Evolutionary conservation across 1,140 invertebrate species (phyloP), one percentile per base, ranked within the genome.

Genomic region (Lordiphosa stackelbergi): DNA sequence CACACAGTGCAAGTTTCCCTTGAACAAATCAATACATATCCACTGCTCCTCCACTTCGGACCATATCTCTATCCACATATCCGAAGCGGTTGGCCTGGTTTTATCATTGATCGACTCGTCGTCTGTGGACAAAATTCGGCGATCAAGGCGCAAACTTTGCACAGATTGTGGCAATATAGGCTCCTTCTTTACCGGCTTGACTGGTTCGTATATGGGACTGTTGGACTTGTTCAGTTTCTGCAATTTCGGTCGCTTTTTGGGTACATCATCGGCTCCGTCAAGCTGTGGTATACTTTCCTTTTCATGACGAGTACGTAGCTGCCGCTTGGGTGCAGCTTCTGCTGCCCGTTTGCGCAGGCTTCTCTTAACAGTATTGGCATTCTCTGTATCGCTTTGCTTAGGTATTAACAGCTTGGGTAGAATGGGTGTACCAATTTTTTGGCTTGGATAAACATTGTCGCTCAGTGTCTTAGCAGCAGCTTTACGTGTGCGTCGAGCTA

Each of bases 21-120:
- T 91, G 13, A 91, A 86, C 16, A 96, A 86, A 88, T 96, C 94
- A 10, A 94, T 91, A 65, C 91, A 90, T 35, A 95, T 92, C 95
- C 96, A 97, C 71, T 92, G 92, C 73, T 94, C 92, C 70, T 96
- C 92, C 35, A 91, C 91, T 84, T 96, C 94, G 0, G 94, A 88
- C 89, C 93, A 98, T 24, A 98, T 92, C 89, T 98, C 97, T 16
- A 92, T 90, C 96, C 96, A 98, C 69, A 94, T 89, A 88, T 97
- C 91, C 43, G 90, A 89, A 36, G 89, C 89, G 2, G 83, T 85
- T 68, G 89, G 90, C 53, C 89, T 75, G 51, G 69, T 65, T 59
- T 74, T 85, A 11, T 55, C 31, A 84, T 85, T 78, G 6, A 58
- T 55, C 10, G 73, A 69, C 59, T 92, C 91, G 60, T 92, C 90